phyloP scores from a whole-genome alignment of 1,140 invertebrate genomes.

The Panagrolaimus sp. region DNA sequence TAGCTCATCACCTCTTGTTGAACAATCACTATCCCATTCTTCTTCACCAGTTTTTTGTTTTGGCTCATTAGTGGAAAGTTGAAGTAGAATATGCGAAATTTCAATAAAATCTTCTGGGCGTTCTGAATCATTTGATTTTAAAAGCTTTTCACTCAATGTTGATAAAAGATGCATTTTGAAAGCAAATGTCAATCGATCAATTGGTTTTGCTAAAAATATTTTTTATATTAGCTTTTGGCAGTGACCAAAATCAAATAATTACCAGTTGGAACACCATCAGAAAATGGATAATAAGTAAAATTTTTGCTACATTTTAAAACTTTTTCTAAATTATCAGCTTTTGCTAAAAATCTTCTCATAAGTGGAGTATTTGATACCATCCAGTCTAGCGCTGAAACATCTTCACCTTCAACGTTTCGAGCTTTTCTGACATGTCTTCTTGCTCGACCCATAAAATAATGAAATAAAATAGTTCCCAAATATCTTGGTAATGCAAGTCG shows the following conservation, averaged over 20 bases:
- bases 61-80: slow-evolving; percentile 38
- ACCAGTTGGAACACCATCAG: background rate
- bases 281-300: slow-evolving; percentile 11
- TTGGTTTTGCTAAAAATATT: slow-evolving; percentile 43
- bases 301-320: slow-evolving; percentile 12
- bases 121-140: slow-evolving; percentile 11
- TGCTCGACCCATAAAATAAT: slow-evolving; percentile 50
- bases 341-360: background rate
- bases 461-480: slow-evolving; percentile 29
- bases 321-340: background rate
- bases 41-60: slow-evolving; percentile 20
- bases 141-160: slow-evolving; percentile 37
- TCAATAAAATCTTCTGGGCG: slow-evolving; percentile 53
- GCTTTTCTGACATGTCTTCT: slow-evolving; percentile 34
- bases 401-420: slow-evolving; percentile 22
- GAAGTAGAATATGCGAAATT: slow-evolving; percentile 47
- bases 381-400: slow-evolving; percentile 16
- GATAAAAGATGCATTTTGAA: slow-evolving; percentile 55
- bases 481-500: slow-evolving; percentile 36
- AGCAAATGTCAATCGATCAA: slow-evolving; percentile 44
- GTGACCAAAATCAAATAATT: background rate
- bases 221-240: background rate
- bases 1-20: slow-evolving; percentile 43
- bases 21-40: slow-evolving; percentile 29
- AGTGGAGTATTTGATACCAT: slow-evolving; percentile 10